phyloP scores from a whole-genome alignment of 1,140 invertebrate genomes.

The Calycopis cecrops region DNA sequence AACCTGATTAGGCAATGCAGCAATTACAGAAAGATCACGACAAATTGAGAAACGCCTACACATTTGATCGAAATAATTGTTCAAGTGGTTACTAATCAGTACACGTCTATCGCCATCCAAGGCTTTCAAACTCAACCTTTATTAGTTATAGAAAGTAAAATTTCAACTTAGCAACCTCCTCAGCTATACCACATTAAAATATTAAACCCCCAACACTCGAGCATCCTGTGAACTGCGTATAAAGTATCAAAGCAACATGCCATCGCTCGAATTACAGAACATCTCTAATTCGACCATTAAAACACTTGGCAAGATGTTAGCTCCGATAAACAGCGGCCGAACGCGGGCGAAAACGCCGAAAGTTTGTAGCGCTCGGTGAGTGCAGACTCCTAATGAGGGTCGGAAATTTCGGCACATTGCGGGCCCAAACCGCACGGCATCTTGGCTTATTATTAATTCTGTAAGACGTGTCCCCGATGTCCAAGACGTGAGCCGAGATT shows the following conservation, averaged over 20 bases:
- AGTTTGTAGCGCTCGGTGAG: constrained; percentile 64
- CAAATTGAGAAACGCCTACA: too few relatives aligned
- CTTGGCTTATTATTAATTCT: constrained; percentile 74
- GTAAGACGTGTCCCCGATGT: constrained; percentile 74
- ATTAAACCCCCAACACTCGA: too few relatives aligned
- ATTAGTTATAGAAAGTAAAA: too few relatives aligned
- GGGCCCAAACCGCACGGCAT: constrained; percentile 62
- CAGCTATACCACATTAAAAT: too few relatives aligned
- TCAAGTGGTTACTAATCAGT: too few relatives aligned
- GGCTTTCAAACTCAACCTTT: too few relatives aligned
- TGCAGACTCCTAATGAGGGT: constrained; percentile 71
- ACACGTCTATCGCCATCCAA: too few relatives aligned
- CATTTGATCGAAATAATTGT: too few relatives aligned
- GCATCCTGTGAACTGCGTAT: neutral
- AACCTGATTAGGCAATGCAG: too few relatives aligned
- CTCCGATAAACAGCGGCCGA: constrained; percentile 65
- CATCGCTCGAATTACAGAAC: constrained; percentile 36
- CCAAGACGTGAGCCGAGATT: constrained; percentile 72
- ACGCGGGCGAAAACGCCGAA: constrained; percentile 58
- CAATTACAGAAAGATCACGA: too few relatives aligned
- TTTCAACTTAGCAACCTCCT: too few relatives aligned
- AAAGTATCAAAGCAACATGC: constrained; percentile 26
- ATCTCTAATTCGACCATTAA: constrained; percentile 66
- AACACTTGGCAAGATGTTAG: constrained; percentile 57
- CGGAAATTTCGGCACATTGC: constrained; percentile 69